Conservation (phyloP, 2,888 invertebrate species). For the Nephrotoma flavescens region DNA sequence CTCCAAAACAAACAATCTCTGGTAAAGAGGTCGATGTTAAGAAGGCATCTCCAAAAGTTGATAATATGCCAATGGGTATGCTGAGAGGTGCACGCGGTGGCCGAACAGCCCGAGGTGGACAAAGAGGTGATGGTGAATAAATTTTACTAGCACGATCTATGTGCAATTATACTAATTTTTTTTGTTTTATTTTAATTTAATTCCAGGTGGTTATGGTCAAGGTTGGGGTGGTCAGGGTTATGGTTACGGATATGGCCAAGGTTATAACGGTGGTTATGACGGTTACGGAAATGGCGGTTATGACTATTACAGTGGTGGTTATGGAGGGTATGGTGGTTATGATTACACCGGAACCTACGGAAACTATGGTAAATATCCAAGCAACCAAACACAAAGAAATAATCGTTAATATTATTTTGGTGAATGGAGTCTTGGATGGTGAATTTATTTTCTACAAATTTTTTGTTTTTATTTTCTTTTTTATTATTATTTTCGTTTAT, state of each 20-base stretch:
- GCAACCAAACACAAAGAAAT: constrained; percentile 1
- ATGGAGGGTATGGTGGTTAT: constrained; percentile 65
- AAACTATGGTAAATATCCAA: constrained; percentile 57
- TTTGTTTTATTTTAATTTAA: not conserved
- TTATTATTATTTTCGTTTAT: constrained; percentile 1
- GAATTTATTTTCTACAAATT: constrained; percentile 6
- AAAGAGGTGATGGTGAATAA: constrained; percentile 33
- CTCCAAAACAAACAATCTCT: constrained; percentile 83
- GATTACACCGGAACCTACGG: constrained; percentile 61
- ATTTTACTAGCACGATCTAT: constrained; percentile 10
- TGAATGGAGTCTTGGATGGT: constrained; percentile 9
- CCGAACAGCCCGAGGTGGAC: constrained; percentile 48
- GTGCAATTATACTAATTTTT: constrained; percentile 3
- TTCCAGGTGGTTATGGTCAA: constrained; percentile 33
- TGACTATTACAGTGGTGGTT: constrained; percentile 59
- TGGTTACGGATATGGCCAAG: constrained; percentile 49
- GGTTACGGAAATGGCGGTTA: constrained; percentile 54
- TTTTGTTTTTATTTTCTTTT: constrained; percentile 1
- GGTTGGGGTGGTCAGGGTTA: constrained; percentile 55
- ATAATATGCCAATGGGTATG: constrained; percentile 47
- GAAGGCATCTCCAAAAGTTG: constrained; percentile 84
- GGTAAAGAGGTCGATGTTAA: constrained; percentile 94
- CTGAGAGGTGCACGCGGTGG: constrained; percentile 49
- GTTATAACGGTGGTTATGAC: constrained; percentile 53
- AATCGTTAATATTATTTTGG: constrained; percentile 7